phyloP scores from a whole-genome alignment of 1,140 invertebrate genomes.

The Drosophila mojavensis region DNA sequence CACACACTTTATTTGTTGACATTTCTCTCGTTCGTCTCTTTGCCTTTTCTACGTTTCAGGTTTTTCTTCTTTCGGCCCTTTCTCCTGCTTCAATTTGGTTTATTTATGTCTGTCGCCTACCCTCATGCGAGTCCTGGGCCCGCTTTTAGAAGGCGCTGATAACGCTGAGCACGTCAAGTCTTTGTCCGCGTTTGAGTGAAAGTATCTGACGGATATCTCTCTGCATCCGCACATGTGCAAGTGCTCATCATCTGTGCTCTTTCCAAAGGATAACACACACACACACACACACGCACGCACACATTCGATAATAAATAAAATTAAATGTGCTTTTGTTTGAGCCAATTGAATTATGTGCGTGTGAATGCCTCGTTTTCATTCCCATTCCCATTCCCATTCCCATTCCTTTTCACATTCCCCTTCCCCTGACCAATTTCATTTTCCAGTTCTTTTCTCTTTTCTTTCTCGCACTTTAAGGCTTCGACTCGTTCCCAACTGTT shows the following conservation, averaged over 20 bases:
- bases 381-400: conserved; percentile 17
- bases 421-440: not conserved
- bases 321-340: conserved; percentile 81
- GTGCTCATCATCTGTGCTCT: conserved; percentile 48
- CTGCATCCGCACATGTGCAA: conserved; percentile 51
- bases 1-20: conserved; percentile 77
- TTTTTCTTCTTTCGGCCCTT: conserved; percentile 24
- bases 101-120: conserved; percentile 58
- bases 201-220: conserved; percentile 64
- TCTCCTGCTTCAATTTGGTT: conserved; percentile 62
- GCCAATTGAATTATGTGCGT: conserved; percentile 82
- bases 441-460: conserved; percentile 19
- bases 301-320: conserved; percentile 74
- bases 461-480: not conserved
- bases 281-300: conserved; percentile 13
- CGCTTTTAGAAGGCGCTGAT: conserved; percentile 43
- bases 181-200: conserved; percentile 69
- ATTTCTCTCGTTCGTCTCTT: conserved; percentile 48
- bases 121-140: conserved; percentile 35
- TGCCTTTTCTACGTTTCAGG: not conserved
- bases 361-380: conserved; percentile 63
- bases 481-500: conserved; percentile 7
- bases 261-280: conserved; percentile 49
- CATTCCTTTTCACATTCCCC: conserved; percentile 2
- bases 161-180: conserved; percentile 65